A percentile compares a stretch with the other conserved stretches of the same genome.
These are phyloP conservation scores for Zaprionus davidi DNA, from an alignment of 1,140 invertebrate genomes.

Conservation along the genomic window DNA sequence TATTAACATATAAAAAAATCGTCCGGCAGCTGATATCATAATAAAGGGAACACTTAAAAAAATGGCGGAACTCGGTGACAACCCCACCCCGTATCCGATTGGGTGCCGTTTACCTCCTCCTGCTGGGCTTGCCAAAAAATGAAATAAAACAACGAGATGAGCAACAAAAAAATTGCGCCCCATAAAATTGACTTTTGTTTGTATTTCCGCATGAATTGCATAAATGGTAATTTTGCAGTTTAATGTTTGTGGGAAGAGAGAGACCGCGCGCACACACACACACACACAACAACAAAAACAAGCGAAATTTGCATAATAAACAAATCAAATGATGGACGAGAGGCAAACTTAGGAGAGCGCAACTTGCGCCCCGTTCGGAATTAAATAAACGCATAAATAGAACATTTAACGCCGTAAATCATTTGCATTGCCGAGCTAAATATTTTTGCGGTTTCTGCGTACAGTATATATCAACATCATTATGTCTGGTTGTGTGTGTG, in stretches of 20 bases:
- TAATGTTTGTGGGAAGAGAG: slow-evolving; percentile 65
- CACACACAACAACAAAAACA: slow-evolving; percentile 38
- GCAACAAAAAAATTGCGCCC: slow-evolving; percentile 32
- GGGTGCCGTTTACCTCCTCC: background rate
- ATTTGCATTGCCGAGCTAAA: slow-evolving; percentile 66
- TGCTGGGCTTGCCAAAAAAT: slow-evolving; percentile 25
- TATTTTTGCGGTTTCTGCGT: slow-evolving; percentile 62
- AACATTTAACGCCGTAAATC: slow-evolving; percentile 81
- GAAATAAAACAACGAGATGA: slow-evolving; percentile 31
- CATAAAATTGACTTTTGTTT: slow-evolving; percentile 83
- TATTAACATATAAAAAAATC: slow-evolving; percentile 77
- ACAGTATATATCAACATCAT: background rate
- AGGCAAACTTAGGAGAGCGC: slow-evolving; percentile 53
- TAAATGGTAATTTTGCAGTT: slow-evolving; percentile 82
- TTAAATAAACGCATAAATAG: slow-evolving; percentile 81
- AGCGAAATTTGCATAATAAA: slow-evolving; percentile 56
- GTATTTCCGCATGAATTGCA: slow-evolving; percentile 82
- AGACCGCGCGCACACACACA: slow-evolving; percentile 23
- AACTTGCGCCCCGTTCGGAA: slow-evolving; percentile 53
- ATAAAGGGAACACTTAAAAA: slow-evolving; percentile 77
- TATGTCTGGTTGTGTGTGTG: slow-evolving; percentile 1
- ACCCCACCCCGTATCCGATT: background rate
- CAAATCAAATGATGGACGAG: slow-evolving; percentile 51
- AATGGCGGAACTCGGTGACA: slow-evolving; percentile 52
- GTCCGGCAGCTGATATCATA: slow-evolving; percentile 78